phyloP scores from a whole-genome alignment of 2,113 vertebrate genomes.

The Aegotheles bennettii region DNA sequence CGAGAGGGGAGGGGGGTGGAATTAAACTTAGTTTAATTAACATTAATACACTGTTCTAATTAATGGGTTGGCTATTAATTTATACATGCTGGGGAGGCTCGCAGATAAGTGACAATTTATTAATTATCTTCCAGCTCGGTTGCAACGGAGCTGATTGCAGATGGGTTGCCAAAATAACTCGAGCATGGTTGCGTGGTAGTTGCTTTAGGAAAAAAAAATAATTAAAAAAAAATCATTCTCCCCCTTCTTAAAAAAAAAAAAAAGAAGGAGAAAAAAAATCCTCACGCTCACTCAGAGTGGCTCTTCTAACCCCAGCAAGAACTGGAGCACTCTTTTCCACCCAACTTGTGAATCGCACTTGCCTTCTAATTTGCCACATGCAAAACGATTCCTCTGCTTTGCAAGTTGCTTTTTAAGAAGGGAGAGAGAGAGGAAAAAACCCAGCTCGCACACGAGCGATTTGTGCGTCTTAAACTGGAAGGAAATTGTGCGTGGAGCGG shows the following conservation, averaged over 20 bases:
- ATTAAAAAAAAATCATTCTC: neutral
- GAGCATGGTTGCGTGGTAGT: slow-evolving; percentile 60
- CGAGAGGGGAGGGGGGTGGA: slow-evolving; percentile 45
- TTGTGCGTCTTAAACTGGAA: slow-evolving; percentile 59
- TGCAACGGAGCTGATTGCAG: slow-evolving; percentile 66
- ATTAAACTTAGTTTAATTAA: slow-evolving; percentile 64
- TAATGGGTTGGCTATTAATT: slow-evolving; percentile 61
- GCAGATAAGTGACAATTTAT: slow-evolving; percentile 59
- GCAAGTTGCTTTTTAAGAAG: slow-evolving; percentile 65
- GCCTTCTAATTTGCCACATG: slow-evolving; percentile 69
- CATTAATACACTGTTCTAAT: slow-evolving; percentile 65
- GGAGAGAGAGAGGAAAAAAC: slow-evolving; percentile 56
- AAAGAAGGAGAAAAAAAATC: neutral
- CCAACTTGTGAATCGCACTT: slow-evolving; percentile 68
- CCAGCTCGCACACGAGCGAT: slow-evolving; percentile 52
- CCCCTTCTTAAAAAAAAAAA: neutral
- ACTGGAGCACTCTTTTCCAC: slow-evolving; percentile 61
- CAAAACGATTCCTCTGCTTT: slow-evolving; percentile 66
- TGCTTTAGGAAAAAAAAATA: slow-evolving; percentile 27
- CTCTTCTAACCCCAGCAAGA: slow-evolving; percentile 65
- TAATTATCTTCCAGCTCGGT: slow-evolving; percentile 59
- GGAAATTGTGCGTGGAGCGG: slow-evolving; percentile 45
- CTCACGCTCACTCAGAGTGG: slow-evolving; percentile 52
- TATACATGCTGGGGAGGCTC: slow-evolving; percentile 54
- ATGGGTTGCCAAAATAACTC: slow-evolving; percentile 64